Evolutionary conservation across 2,888 invertebrate genomes (phyloP).

Genomic region (Xestia c-nigrum): DNA sequence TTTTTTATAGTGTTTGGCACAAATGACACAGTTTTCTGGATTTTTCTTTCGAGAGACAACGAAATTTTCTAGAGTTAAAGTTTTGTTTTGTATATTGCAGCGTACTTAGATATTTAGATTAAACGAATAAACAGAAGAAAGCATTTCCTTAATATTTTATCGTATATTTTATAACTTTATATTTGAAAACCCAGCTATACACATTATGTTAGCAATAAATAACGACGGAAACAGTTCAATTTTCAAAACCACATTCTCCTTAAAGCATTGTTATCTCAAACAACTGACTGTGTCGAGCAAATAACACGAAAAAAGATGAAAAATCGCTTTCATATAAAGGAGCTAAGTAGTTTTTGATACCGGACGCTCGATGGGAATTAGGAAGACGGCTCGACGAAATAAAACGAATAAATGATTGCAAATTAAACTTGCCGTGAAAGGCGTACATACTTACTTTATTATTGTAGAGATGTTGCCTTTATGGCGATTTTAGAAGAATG

Average conservation of each 20-base stretch:
- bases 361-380: conserved; percentile 64
- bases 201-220: background rate
- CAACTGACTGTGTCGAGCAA: conserved; percentile 53
- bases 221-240: background rate
- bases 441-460: background rate
- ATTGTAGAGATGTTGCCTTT: background rate
- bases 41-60: background rate
- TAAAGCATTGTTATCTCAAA: conserved; percentile 53
- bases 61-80: background rate
- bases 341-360: conserved; percentile 73
- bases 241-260: conserved; percentile 30
- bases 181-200: background rate
- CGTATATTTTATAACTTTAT: too few relatives aligned
- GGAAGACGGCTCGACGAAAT: conserved; percentile 58
- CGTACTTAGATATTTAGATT: background rate
- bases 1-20: background rate
- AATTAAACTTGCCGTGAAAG: conserved; percentile 31
- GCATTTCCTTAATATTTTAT: background rate
- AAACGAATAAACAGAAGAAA: background rate
- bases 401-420: conserved; percentile 48
- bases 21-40: background rate
- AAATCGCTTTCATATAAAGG: conserved; percentile 69
- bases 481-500: background rate
- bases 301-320: conserved; percentile 60
- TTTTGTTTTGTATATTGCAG: background rate